Evolutionary conservation across 2,113 vertebrate species (phyloP).

Genomic region (Oryzias javanicus): DNA sequence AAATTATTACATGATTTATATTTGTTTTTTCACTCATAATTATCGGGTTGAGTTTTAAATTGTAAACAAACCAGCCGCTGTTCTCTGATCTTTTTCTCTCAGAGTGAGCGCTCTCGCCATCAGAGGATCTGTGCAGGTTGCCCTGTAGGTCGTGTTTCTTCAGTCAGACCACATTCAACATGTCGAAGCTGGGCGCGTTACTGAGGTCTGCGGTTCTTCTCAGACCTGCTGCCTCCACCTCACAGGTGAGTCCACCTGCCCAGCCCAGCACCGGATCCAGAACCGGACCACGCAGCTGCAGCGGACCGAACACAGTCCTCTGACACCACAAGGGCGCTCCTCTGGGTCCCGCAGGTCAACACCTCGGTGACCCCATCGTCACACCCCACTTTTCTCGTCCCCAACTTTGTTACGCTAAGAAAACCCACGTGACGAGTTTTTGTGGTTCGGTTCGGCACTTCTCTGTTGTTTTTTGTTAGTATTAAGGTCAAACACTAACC

Average conservation of each 20-base stretch:
- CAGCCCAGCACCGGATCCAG: not conserved
- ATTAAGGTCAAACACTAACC: conserved; percentile 30
- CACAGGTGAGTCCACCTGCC: conserved; percentile 44
- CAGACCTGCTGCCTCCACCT: conserved; percentile 10
- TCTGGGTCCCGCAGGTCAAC: not conserved
- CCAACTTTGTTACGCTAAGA: not conserved
- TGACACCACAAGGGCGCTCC: not conserved
- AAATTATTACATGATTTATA: too few species aligned
- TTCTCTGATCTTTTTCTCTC: conserved; percentile 15
- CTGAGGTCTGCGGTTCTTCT: conserved; percentile 11
- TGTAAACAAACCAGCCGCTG: conserved; percentile 1
- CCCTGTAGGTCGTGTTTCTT: not conserved
- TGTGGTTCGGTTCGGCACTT: conserved; percentile 1
- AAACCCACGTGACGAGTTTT: too few species aligned
- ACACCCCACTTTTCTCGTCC: not conserved
- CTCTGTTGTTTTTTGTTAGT: conserved; percentile 18
- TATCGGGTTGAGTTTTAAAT: too few species aligned
- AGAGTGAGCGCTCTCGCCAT: not conserved
- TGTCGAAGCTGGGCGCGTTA: conserved; percentile 25
- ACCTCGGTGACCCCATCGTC: not conserved
- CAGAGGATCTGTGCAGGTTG: not conserved
- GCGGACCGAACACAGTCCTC: not conserved
- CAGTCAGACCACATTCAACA: conserved; percentile 1
- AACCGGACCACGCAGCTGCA: not conserved
- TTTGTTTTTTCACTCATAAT: too few species aligned